Evolutionary conservation across 2,888 invertebrate species (phyloP), one percentile per base, ranked within the genome.

Genomic region (Oeneis ivallda): DNA sequence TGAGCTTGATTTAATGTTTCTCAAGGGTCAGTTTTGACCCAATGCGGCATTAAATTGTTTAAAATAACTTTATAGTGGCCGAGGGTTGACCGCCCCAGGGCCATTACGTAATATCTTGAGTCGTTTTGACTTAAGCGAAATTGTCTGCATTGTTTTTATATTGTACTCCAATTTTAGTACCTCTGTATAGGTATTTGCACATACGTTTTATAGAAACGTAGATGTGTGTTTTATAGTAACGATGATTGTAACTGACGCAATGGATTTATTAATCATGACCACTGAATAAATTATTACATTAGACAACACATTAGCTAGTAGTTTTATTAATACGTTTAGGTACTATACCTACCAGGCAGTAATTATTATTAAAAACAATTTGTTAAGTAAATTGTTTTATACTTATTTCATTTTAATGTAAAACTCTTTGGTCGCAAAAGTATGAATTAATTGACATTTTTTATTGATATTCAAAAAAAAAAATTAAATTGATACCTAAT

Each of bases 61-160:
- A 89, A 89, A 88, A 83, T 86, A 85, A 85, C 76, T 86, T 85
- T 83, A 81, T 74, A 78, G 74, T 71, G 76, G 76, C 76, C 80
- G 75, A 83, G 85, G 88, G 87, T 85, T 79, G 76, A 67, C 37
- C 72, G 68, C 77, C 82, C 81, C 78, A 1, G 77, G 78, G 73
- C 74, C 71, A 69, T 73, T 76, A 70, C 58, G 66, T 70, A 67
- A 72, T 69, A 70, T 70, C 74, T 75, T 76, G 76, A 52, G 76
- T 79, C 69, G 64, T 74, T 75, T 76, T 63, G 67, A 66, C 66
- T 64, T 69, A 61, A n/a, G 49, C 61, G 41, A 10, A 41, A 61
- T 52, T 39, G 59, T n/a, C 41, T 41, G 11, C 37, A 49, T 39
- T 47, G 13, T 34, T 47, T 47, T 59, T 34, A 34, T 62, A 53